These are phyloP conservation scores for Epinephelus lanceolatus DNA, from an alignment of 2,113 vertebrate genomes.

Conservation along the genomic window DNA sequence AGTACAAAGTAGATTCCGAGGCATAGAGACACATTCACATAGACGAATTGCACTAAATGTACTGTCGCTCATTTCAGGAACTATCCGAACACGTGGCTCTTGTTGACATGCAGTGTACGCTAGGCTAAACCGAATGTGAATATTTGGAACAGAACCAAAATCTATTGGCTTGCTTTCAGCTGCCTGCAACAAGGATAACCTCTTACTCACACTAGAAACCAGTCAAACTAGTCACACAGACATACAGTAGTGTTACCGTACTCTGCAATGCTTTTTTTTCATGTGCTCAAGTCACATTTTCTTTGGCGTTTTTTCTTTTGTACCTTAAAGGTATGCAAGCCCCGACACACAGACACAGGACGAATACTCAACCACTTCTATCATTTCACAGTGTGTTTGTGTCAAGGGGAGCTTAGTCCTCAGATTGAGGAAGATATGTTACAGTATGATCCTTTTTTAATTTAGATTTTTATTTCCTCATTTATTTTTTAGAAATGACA, in stretches of 20 bases:
- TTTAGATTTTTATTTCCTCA: conserved; percentile 33
- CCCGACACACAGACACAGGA: conserved; percentile 62
- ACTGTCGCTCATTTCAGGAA: conserved; percentile 54
- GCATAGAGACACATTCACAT: conserved; percentile 31
- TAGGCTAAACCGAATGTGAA: conserved; percentile 54
- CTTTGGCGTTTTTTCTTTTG: conserved; percentile 79
- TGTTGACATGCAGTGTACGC: not conserved
- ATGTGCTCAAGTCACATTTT: conserved; percentile 70
- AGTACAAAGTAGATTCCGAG: conserved; percentile 7
- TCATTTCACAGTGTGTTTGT: conserved; percentile 70
- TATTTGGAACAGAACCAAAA: conserved; percentile 58
- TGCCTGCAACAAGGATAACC: conserved; percentile 62
- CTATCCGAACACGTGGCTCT: conserved; percentile 21
- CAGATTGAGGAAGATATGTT: conserved; percentile 85
- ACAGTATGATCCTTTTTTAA: conserved; percentile 53
- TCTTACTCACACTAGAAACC: conserved; percentile 41
- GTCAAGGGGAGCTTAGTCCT: conserved; percentile 76
- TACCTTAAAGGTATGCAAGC: conserved; percentile 86
- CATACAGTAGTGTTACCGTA: conserved; percentile 36
- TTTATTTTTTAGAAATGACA: conserved; percentile 30
- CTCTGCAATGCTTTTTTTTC: conserved; percentile 38
- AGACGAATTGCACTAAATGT: conserved; percentile 67
- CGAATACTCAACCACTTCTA: conserved; percentile 44
- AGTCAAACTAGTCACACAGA: conserved; percentile 34
- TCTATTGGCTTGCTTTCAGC: conserved; percentile 40